Percentiles rank a stretch among this genome's conserved stretches.
Conservation (phyloP, 2,888 invertebrate genomes). For the Metacarcinus magister region DNA sequence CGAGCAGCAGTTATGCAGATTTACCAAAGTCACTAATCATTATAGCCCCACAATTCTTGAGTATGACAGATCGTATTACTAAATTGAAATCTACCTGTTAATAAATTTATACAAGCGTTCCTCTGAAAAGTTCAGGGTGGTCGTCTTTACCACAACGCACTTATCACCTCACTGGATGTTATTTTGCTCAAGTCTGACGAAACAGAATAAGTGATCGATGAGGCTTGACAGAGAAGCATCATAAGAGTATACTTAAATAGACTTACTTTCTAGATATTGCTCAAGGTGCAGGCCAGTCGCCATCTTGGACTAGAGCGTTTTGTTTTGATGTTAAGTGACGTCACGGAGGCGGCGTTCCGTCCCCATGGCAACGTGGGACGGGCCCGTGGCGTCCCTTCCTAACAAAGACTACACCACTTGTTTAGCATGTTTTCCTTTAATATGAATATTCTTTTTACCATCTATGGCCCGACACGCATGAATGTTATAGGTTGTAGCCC, state of each 20-base stretch:
- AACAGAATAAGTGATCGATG: background rate
- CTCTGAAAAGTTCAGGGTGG: background rate
- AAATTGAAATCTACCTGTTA: background rate
- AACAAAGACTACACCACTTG: constrained; percentile 57
- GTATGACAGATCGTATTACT: background rate
- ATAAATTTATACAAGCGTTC: background rate
- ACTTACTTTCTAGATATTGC: constrained; percentile 78
- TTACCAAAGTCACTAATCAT: background rate
- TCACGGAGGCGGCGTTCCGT: constrained; percentile 60
- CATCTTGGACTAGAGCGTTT: constrained; percentile 69
- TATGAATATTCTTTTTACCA: background rate
- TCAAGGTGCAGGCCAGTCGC: constrained; percentile 80
- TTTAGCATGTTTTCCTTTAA: constrained; percentile 34
- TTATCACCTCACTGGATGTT: background rate
- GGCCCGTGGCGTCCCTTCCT: constrained; percentile 63
- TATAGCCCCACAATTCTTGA: background rate
- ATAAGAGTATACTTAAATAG: background rate
- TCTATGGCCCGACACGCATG: background rate
- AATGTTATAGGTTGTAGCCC: background rate
- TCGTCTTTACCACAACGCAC: background rate
- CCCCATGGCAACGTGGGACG: constrained; percentile 30
- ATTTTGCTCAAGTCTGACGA: background rate
- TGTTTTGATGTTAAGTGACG: constrained; percentile 70
- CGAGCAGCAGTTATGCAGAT: no score
- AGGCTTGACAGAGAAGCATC: background rate